A percentile compares a stretch with the other conserved stretches of the same genome.
These are phyloP conservation scores for Micrastur ruficollis DNA, from an alignment of 2,797 vertebrate species.

Conservation along the genomic window DNA sequence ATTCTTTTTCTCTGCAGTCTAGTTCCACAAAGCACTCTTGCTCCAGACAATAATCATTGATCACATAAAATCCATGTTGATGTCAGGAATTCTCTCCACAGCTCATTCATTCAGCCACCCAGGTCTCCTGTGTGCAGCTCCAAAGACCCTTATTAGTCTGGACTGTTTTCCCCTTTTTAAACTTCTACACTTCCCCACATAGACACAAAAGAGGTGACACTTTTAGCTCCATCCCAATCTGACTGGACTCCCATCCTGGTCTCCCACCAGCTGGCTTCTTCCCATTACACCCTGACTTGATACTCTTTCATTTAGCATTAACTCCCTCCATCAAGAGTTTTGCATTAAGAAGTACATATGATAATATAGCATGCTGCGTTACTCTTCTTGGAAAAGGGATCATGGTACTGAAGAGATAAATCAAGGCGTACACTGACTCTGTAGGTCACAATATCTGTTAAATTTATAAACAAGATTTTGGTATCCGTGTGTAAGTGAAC, in stretches of 20 bases:
- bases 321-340: neutral
- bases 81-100: neutral
- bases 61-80: neutral
- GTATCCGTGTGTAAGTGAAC: neutral
- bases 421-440: neutral
- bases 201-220: neutral
- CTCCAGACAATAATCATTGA: neutral
- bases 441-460: neutral
- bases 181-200: neutral
- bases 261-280: neutral
- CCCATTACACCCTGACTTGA: neutral
- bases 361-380: neutral
- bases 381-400: neutral
- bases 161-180: neutral
- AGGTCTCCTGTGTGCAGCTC: neutral
- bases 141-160: neutral
- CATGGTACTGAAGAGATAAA: neutral
- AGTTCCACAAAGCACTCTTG: neutral
- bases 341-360: neutral
- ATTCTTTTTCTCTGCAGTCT: neutral
- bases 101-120: neutral
- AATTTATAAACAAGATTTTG: neutral
- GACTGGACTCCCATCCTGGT: neutral
- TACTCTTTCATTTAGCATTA: neutral
- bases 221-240: neutral